Evolutionary conservation across 2,888 invertebrate genomes (phyloP).

Genomic region (Odontothrips loti): DNA sequence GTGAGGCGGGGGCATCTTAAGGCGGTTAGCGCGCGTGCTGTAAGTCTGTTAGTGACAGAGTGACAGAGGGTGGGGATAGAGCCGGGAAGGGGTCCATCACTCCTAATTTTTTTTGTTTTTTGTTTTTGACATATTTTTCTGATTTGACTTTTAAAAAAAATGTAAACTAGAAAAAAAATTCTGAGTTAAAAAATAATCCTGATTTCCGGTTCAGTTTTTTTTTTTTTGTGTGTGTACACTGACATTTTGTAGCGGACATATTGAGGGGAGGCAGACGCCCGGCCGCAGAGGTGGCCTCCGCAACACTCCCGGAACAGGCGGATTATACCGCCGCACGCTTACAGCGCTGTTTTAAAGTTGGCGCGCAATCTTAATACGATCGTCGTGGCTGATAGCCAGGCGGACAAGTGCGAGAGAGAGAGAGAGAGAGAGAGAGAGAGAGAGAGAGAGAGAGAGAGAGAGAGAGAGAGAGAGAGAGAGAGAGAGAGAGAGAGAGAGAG

Average conservation of each 20-base stretch:
- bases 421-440: background rate
- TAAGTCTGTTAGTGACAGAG: background rate
- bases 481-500: background rate
- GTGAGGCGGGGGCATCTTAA: background rate
- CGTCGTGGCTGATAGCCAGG: conserved; percentile 1
- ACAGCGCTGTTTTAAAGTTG: conserved; percentile 20
- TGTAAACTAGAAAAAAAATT: too few relatives aligned
- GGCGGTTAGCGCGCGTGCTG: background rate
- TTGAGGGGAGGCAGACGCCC: too few relatives aligned
- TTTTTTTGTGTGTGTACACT: too few relatives aligned
- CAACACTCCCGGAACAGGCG: too few relatives aligned
- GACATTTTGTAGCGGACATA: too few relatives aligned
- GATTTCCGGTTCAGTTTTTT: too few relatives aligned
- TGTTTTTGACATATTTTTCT: too few relatives aligned
- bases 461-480: background rate
- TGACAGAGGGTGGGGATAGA: background rate
- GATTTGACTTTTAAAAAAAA: too few relatives aligned
- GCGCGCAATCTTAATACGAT: conserved; percentile 21
- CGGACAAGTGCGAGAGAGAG: background rate
- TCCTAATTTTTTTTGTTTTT: too few relatives aligned
- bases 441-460: background rate
- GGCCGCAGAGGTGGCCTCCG: too few relatives aligned
- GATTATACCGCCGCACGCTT: background rate
- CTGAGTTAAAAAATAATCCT: too few relatives aligned
- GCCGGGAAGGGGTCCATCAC: background rate